A percentile compares a stretch with the other conserved stretches of the same genome.
phyloP scores from a whole-genome alignment of 2,113 vertebrate species.

The Zootoca vivipara region DNA sequence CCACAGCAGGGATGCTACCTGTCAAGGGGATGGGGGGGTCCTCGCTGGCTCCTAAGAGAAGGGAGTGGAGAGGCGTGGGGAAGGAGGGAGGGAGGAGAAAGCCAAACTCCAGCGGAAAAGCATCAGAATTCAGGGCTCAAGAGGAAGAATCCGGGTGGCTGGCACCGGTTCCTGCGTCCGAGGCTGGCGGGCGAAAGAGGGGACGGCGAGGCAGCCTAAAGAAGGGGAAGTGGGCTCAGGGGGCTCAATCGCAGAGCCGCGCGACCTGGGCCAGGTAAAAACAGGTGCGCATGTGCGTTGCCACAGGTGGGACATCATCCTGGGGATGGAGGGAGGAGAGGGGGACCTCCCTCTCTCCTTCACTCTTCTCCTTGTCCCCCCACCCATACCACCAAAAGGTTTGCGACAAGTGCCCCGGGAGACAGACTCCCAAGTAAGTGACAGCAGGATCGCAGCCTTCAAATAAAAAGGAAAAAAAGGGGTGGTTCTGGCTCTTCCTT shows the following conservation, averaged over 20 bases:
- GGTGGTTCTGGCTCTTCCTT: not conserved
- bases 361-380: not conserved
- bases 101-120: not conserved
- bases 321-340: not conserved
- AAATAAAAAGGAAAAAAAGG: not conserved
- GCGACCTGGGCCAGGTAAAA: not conserved
- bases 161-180: not conserved
- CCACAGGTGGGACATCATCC: not conserved
- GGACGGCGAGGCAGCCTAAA: too few relatives aligned
- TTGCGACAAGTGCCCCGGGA: not conserved
- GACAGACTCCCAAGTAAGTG: not conserved
- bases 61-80: not conserved
- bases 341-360: too few relatives aligned
- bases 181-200: not conserved
- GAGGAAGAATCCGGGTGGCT: not conserved
- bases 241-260: not conserved
- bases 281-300: not conserved
- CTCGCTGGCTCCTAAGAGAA: not conserved
- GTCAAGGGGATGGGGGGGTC: not conserved
- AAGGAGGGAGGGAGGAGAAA: not conserved
- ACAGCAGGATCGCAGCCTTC: too few relatives aligned
- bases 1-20: not conserved
- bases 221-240: not conserved
- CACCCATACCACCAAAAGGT: too few relatives aligned
- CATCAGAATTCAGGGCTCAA: not conserved